Conservation (phyloP, 2,113 vertebrate genomes). For the Seriola rivoliana region DNA sequence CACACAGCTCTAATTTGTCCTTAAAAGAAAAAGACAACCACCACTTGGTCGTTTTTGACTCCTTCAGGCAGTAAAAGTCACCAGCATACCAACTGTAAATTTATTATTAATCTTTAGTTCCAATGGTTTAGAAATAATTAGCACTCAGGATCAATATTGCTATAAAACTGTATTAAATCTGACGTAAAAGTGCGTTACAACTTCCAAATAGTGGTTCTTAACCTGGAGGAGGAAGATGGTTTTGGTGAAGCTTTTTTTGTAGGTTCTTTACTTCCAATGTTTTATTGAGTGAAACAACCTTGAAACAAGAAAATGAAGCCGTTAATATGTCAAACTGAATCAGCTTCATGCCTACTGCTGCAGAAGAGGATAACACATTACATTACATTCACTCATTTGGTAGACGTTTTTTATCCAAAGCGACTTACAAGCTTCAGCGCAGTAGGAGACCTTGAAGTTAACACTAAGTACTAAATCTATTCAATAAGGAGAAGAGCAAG, state of each 20-base stretch:
- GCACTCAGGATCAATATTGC: constrained; percentile 30
- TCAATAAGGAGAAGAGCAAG: too few relatives aligned
- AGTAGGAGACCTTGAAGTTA: too few relatives aligned
- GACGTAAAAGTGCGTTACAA: constrained; percentile 28
- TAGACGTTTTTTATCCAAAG: too few relatives aligned
- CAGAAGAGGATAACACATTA: not conserved
- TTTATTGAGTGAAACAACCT: constrained; percentile 50
- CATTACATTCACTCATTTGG: too few relatives aligned
- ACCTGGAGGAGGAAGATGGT: constrained; percentile 4
- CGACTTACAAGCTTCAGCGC: too few relatives aligned
- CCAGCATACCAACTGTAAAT: not conserved
- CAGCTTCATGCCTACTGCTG: constrained; percentile 11
- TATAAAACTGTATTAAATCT: constrained; percentile 21
- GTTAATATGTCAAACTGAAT: constrained; percentile 30
- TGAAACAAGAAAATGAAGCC: constrained; percentile 43
- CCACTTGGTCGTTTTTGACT: constrained; percentile 24
- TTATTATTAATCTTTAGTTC: constrained; percentile 3
- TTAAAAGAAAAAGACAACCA: constrained; percentile 33
- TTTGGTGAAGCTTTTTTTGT: not conserved
- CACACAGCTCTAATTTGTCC: constrained; percentile 3
- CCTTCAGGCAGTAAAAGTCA: not conserved
- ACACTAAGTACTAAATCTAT: too few relatives aligned
- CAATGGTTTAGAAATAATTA: constrained; percentile 37
- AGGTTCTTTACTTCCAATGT: constrained; percentile 14
- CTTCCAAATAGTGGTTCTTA: constrained; percentile 39